A percentile compares a stretch with the other conserved stretches of the same genome.
Evolutionary conservation across 1,140 invertebrate species (phyloP).

Genomic region (Probaryconus sp.): DNA sequence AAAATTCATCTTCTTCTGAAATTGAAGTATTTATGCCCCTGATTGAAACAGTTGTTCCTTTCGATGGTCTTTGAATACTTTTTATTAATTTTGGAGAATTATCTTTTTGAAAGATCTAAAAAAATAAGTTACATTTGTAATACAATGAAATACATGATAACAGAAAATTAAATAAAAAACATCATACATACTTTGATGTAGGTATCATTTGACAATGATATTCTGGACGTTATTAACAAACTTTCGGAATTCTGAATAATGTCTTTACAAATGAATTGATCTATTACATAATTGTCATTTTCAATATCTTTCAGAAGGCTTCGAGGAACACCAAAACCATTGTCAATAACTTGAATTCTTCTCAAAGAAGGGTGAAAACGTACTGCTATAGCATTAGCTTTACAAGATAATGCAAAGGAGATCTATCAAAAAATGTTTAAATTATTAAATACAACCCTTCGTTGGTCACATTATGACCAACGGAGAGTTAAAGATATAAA

Average conservation of each 20-base stretch:
- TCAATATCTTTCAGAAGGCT: slow-evolving; percentile 34
- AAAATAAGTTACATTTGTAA: slow-evolving; percentile 4
- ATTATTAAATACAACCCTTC: slow-evolving; percentile 4
- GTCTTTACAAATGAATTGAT: slow-evolving; percentile 45
- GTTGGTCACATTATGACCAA: no score
- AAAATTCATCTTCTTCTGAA: slow-evolving; percentile 33
- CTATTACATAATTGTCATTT: slow-evolving; percentile 1
- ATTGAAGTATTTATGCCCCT: slow-evolving; percentile 45
- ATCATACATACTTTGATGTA: slow-evolving; percentile 25
- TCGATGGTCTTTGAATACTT: slow-evolving; percentile 56
- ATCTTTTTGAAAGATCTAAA: slow-evolving; percentile 43
- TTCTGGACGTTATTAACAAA: slow-evolving; percentile 64
- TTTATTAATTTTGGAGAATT: slow-evolving; percentile 28
- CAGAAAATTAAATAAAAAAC: neutral
- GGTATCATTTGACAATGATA: slow-evolving; percentile 6
- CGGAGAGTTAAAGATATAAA: no score
- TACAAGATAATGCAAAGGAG: slow-evolving; percentile 62
- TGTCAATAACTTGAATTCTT: slow-evolving; percentile 70
- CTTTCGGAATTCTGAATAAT: slow-evolving; percentile 34
- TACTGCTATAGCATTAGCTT: slow-evolving; percentile 64
- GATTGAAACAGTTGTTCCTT: slow-evolving; percentile 67
- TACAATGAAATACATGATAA: no score
- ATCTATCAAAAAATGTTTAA: slow-evolving; percentile 40
- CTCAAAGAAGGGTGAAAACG: slow-evolving; percentile 53
- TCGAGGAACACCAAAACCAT: slow-evolving; percentile 66